Evolutionary conservation across 2,113 vertebrate genomes (phyloP).

Genomic region (Ailuropoda melanoleuca): DNA sequence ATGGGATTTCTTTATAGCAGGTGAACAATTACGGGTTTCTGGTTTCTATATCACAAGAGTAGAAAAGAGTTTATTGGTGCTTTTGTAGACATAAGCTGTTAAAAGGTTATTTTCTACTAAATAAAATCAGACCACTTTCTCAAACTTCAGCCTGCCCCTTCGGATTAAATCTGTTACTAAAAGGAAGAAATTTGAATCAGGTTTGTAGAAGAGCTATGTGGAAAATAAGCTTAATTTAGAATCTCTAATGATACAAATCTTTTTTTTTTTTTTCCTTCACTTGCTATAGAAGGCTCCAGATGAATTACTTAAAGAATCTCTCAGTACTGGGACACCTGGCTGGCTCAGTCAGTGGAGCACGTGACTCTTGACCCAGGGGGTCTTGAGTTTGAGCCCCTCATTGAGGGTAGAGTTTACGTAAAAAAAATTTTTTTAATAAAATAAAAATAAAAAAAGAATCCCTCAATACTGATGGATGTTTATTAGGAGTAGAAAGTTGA

Average conservation of each 20-base stretch:
- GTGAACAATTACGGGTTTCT: neutral
- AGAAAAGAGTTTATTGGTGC: neutral
- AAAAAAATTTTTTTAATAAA: neutral
- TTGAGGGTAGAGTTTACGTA: neutral
- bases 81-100: neutral
- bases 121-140: conserved; percentile 1
- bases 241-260: neutral
- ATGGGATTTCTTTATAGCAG: conserved; percentile 22
- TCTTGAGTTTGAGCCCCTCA: neutral
- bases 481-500: neutral
- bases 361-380: neutral
- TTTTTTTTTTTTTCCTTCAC: neutral
- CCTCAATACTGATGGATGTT: neutral
- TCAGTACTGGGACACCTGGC: neutral
- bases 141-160: neutral
- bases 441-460: neutral
- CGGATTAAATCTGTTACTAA: neutral
- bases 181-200: conserved; percentile 7
- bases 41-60: conserved; percentile 1
- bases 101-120: conserved; percentile 17
- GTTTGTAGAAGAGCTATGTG: neutral
- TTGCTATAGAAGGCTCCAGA: neutral
- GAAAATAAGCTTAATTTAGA: conserved; percentile 40
- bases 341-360: neutral
- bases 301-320: neutral